phyloP scores from a whole-genome alignment of 2,797 vertebrate species.

The Scyliorhinus canicula region DNA sequence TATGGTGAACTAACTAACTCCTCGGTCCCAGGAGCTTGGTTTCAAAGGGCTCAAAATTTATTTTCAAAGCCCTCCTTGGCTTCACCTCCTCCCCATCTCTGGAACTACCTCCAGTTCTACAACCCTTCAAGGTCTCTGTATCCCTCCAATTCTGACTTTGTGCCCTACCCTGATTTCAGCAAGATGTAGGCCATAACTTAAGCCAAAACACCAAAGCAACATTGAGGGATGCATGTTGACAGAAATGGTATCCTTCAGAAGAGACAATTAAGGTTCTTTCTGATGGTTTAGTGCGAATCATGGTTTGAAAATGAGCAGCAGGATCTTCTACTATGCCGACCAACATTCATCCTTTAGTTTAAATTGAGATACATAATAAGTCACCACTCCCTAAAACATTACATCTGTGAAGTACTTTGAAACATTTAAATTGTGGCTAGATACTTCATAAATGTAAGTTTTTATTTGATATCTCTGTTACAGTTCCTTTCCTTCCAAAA shows the following conservation, averaged over 20 bases:
- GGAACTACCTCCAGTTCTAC: no score
- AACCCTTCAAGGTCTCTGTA: no score
- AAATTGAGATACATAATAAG: neutral
- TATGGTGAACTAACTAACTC: neutral
- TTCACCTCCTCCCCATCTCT: no score
- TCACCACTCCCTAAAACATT: neutral
- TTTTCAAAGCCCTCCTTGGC: no score
- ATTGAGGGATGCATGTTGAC: neutral
- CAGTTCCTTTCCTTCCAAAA: neutral
- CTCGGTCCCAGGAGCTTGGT: neutral
- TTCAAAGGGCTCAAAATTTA: neutral
- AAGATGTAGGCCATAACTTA: neutral
- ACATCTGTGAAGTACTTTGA: neutral
- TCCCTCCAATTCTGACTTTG: no score
- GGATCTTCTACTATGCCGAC: neutral
- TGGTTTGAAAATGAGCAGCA: neutral
- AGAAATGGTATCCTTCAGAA: neutral
- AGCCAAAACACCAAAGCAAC: neutral
- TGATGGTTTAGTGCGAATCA: neutral
- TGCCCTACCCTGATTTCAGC: neutral
- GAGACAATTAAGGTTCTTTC: neutral
- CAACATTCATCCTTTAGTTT: neutral
- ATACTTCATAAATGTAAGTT: neutral
- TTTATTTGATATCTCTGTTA: neutral
- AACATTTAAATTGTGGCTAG: neutral